Percentiles rank a stretch among this genome's conserved stretches.
These are phyloP conservation scores for Isaurus tuberculatus DNA, from an alignment of 92 coral and sea anemone species.

Conservation along the genomic window DNA sequence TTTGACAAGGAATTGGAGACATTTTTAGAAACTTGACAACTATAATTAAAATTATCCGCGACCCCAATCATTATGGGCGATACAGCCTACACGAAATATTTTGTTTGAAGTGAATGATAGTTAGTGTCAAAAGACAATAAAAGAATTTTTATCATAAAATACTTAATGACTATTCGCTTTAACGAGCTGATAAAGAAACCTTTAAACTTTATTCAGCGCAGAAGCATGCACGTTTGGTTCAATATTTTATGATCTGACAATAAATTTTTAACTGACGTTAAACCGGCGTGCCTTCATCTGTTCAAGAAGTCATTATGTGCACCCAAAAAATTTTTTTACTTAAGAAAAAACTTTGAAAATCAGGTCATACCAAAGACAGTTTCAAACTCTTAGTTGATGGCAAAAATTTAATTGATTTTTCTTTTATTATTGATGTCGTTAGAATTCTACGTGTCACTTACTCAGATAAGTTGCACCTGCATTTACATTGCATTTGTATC, in stretches of 20 bases:
- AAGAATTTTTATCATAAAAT: neutral
- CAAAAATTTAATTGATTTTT: too few species aligned
- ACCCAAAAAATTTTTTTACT: neutral
- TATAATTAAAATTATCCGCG: neutral
- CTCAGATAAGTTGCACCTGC: too few species aligned
- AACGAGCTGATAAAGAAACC: neutral
- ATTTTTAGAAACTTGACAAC: too few species aligned
- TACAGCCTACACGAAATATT: neutral
- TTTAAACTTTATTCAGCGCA: neutral
- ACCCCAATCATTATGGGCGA: neutral
- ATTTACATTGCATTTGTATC: too few species aligned
- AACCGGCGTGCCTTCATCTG: neutral
- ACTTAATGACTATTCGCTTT: constrained; percentile 8
- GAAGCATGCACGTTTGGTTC: neutral
- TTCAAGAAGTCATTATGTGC: neutral
- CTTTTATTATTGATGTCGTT: too few species aligned
- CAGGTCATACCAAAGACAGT: neutral
- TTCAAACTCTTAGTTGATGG: too few species aligned
- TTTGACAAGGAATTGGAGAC: too few species aligned
- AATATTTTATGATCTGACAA: neutral
- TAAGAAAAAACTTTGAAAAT: neutral
- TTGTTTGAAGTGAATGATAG: neutral
- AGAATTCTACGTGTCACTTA: too few species aligned
- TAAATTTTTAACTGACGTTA: neutral
- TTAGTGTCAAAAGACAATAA: neutral